A percentile compares a stretch with the other conserved stretches of the same genome.
Evolutionary conservation across 2,113 vertebrate genomes (phyloP).

Genomic region (Amblyornis subalaris): DNA sequence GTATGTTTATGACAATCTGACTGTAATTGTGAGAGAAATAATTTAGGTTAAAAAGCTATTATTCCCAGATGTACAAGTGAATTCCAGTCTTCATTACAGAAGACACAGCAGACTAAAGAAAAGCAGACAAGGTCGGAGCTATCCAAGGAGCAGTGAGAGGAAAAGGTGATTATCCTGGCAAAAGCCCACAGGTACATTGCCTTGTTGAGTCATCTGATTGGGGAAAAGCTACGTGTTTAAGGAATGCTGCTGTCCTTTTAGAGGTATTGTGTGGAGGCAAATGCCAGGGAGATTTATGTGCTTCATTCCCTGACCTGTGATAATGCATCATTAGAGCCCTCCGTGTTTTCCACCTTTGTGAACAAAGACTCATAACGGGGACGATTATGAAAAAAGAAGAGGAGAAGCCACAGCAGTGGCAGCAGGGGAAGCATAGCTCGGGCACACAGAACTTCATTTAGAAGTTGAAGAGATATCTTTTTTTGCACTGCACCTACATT

Average conservation of each 20-base stretch:
- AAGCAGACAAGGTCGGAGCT: neutral
- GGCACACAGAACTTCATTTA: neutral
- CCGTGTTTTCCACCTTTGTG: conserved; percentile 47
- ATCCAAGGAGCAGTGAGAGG: neutral
- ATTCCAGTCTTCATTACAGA: conserved; percentile 49
- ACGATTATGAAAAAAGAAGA: neutral
- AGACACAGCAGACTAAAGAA: neutral
- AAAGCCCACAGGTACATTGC: conserved; percentile 30
- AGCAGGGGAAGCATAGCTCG: neutral
- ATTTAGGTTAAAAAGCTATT: conserved; percentile 40
- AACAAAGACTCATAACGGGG: conserved; percentile 9
- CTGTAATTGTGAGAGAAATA: conserved; percentile 28
- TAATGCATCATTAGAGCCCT: conserved; percentile 42
- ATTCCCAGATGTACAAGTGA: conserved; percentile 39
- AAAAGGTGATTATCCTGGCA: conserved; percentile 44
- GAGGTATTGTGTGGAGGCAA: neutral
- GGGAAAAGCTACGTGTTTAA: conserved; percentile 18
- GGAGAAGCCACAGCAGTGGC: neutral
- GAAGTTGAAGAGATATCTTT: neutral
- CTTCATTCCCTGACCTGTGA: conserved; percentile 56
- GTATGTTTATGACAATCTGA: conserved; percentile 31
- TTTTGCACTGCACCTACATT: neutral
- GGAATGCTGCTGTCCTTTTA: neutral
- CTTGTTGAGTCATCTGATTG: neutral
- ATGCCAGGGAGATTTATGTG: conserved; percentile 18